Percentiles rank a stretch among this genome's conserved stretches.
These are phyloP conservation scores for Yponomeuta plumbellus DNA, from an alignment of 2,888 invertebrate species.

Conservation along the genomic window DNA sequence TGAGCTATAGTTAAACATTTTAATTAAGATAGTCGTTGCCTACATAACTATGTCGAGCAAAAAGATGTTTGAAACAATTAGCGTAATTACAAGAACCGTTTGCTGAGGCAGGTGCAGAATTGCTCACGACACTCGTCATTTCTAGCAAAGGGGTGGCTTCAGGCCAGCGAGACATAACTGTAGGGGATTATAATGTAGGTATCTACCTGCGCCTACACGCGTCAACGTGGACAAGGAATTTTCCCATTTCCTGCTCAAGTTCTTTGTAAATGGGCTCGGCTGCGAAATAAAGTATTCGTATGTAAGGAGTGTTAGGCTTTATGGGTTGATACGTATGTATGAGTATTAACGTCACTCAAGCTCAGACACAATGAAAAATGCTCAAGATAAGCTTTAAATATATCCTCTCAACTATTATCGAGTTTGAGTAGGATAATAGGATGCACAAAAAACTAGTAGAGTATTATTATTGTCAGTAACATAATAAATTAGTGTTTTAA, in stretches of 20 bases:
- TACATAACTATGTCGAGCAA: background rate
- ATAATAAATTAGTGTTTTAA: conserved; percentile 1
- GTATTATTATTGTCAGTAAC: background rate
- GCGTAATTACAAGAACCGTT: conserved; percentile 59
- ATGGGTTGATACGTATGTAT: background rate
- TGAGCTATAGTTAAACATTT: conserved; percentile 5
- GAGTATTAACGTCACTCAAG: background rate
- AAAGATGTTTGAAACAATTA: conserved; percentile 53
- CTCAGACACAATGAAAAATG: background rate
- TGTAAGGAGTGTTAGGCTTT: background rate
- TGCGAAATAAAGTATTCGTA: background rate
- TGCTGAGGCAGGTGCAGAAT: conserved; percentile 65
- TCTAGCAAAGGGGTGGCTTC: conserved; percentile 30
- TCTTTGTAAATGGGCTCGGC: background rate
- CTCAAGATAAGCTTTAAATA: background rate
- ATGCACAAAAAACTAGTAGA: background rate
- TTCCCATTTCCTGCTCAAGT: conserved; percentile 1
- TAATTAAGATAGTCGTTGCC: conserved; percentile 15
- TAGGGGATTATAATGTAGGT: background rate
- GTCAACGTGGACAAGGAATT: background rate
- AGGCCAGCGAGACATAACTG: conserved; percentile 1
- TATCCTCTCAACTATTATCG: background rate
- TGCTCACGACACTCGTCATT: conserved; percentile 57
- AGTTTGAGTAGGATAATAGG: background rate
- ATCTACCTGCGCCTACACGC: background rate